phyloP scores from a whole-genome alignment of 2,113 vertebrate genomes.

The Numenius arquata region DNA sequence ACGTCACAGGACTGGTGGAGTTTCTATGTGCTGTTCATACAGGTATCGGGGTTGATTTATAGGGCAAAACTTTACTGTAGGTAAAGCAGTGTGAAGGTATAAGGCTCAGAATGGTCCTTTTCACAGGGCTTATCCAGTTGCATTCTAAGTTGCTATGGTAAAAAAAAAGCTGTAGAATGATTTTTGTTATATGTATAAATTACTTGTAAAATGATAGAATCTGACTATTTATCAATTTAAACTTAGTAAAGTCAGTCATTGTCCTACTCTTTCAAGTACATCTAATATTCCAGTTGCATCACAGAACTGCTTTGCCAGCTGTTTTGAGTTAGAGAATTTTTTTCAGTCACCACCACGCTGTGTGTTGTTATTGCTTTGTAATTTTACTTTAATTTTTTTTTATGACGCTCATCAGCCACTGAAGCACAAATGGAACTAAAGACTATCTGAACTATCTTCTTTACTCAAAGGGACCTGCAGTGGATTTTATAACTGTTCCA shows the following conservation, averaged over 20 bases:
- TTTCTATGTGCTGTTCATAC: background rate
- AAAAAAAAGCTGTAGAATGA: background rate
- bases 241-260: background rate
- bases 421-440: background rate
- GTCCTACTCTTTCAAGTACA: background rate
- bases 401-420: background rate
- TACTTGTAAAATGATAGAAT: background rate
- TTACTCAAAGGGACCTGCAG: background rate
- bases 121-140: background rate
- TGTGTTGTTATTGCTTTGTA: background rate
- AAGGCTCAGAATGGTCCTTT: background rate
- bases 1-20: background rate
- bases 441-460: background rate
- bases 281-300: background rate
- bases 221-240: background rate
- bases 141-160: background rate
- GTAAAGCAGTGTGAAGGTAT: background rate
- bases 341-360: background rate
- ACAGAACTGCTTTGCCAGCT: background rate
- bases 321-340: background rate
- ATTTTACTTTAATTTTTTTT: background rate
- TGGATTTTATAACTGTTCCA: slow-evolving; percentile 29
- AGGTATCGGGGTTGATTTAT: background rate
- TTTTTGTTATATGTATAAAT: background rate
- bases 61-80: background rate